Base-by-base conservation (phyloP, 2,113 vertebrate species). In the Tenebrosternarchus preto region DNA sequence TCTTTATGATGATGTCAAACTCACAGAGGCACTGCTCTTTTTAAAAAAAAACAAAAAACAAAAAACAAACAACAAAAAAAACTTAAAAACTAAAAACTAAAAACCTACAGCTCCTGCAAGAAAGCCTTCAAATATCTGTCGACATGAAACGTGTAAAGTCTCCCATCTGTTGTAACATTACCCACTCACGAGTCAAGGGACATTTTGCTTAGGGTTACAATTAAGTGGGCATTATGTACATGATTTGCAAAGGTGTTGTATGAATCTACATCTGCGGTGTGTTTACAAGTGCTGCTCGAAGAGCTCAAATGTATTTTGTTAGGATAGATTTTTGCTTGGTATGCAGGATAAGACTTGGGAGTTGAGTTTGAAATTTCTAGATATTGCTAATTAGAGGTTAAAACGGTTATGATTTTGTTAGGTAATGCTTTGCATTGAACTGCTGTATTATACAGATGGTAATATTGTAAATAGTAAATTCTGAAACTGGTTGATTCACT, bases 1-100 rank as follows among this genome's bases (percentile, higher is more conserved):
- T 86, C 86, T 85, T 87, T 90, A 91, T 87, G 83, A 92, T 93
- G 92, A 94, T 93, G 93, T 93, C 92, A 93, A 91, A 90, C 85
- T 88, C 84, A 82, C 89, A 85, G 85, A 85, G 85, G 86, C 83
- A 87, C 88, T 82, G 86, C 86, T 90, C 82, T 43, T 60, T 46
- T 46, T n/a, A 20, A 76, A 64, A 66, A 39, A 53, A 59, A 2
- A 27, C 2, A 67, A 66, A 79, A 15, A 46, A 1, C 9, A 9
- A 46, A 46, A 46, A 46, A 46, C 1, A 46, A 4, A 46, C 5
- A 46, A 46, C 5, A 46, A 46, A n/a, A 72, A 29, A 20, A n/a
- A 36, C 7, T 36, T 36, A 36, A 36, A 36, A 36, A 36, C 7
- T 4, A 36, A 36, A 36, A 36, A 36, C 3, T 4, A 36, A n/a